Evolutionary conservation across 2,888 invertebrate species (phyloP), one percentile per base, ranked within the genome.

Genomic region (Cryptocephalus primarius): DNA sequence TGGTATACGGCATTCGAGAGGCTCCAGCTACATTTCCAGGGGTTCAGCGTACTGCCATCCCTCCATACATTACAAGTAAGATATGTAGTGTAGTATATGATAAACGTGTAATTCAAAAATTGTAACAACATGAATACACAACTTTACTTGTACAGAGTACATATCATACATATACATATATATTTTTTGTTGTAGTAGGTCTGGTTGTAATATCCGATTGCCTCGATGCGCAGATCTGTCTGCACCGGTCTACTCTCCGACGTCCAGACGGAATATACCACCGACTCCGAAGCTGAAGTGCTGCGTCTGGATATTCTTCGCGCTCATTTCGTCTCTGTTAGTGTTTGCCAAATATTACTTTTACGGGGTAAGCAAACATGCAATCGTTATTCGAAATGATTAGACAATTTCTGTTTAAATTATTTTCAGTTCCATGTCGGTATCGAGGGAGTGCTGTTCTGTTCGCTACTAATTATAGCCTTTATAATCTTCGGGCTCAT

Each of bases 301-400:
- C 61, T 81, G 80, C 9, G 79, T 86, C 71, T 82, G 85, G 71
- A 80, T 83, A 36, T 82, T 83, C 1, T 77, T 86, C 57, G 80
- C 80, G 10, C 65, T 86, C 41, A 79, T 81, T 1, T 79, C 82
- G 0, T 76, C 83, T 34, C 83, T 85, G 60, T 72, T 85, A 42
- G 83, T 80, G 0, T 81, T 80, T 31, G 80, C 80, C 22, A 85
- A 83, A 68, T 83, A 82, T 64, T 85, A 84, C 61, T 83, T 85
- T 42, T 57, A 63, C 44, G 62, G 60, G 43, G 64, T 62, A 48
- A 54, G 56, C 55, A 66, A 66, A 64, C 45, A 65, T 64, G 40
- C 36, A 31, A 43, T 33, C 32, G n/a, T 4, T 36, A 2, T n/a
- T 34, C 9, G 9, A 34, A n/a, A 9, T 9, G n/a, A 34, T 34